These are phyloP conservation scores for Crotophaga sulcirostris DNA, from an alignment of 2,113 vertebrate species.

Conservation along the genomic window DNA sequence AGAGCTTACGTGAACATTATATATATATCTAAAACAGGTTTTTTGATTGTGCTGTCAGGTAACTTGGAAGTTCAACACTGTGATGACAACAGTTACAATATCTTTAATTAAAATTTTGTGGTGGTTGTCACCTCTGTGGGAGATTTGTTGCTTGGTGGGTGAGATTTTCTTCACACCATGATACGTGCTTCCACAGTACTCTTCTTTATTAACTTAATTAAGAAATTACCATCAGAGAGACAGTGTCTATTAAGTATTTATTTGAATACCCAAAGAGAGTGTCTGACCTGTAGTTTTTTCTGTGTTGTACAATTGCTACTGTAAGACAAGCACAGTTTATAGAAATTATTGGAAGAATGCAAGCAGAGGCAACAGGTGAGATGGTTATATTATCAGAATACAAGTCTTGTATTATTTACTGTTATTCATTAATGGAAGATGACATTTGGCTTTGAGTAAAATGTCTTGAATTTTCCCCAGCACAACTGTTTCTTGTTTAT, in stretches of 20 bases:
- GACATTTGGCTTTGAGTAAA: background rate
- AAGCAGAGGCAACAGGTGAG: background rate
- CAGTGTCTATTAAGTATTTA: background rate
- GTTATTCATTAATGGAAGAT: background rate
- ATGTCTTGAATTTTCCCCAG: background rate
- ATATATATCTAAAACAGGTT: background rate
- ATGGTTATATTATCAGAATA: background rate
- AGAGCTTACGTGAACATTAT: background rate
- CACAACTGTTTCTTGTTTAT: background rate
- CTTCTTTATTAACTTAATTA: slow-evolving; percentile 52
- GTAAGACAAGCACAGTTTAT: background rate
- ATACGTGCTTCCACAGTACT: slow-evolving; percentile 6
- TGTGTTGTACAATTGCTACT: background rate
- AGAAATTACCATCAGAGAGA: slow-evolving; percentile 36
- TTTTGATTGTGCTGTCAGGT: slow-evolving; percentile 30
- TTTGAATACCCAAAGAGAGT: background rate
- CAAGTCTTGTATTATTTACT: background rate
- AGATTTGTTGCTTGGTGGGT: background rate
- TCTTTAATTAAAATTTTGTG: slow-evolving; percentile 55
- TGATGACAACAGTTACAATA: background rate
- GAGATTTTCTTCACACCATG: slow-evolving; percentile 49
- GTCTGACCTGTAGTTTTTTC: background rate
- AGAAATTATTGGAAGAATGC: background rate
- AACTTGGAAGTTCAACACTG: background rate
- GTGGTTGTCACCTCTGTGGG: slow-evolving; percentile 41